phyloP scores from a whole-genome alignment of 2,888 invertebrate species.

The Timema cristinae region DNA sequence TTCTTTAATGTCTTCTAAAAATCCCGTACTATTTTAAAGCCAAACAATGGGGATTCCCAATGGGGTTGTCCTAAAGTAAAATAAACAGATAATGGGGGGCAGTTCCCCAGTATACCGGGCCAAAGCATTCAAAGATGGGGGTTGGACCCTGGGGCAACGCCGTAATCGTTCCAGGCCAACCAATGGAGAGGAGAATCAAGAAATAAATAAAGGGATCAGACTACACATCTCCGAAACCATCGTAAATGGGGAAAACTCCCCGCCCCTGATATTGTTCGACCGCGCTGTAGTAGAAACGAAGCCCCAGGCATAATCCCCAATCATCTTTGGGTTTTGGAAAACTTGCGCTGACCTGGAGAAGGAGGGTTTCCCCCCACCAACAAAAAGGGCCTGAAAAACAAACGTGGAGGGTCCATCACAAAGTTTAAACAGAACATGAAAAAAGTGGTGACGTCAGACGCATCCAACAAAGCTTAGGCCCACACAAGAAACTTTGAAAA shows the following conservation, averaged over 20 bases:
- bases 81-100: neutral
- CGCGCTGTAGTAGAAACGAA: neutral
- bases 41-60: neutral
- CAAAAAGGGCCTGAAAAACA: no score
- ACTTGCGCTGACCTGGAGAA: neutral
- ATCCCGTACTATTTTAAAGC: neutral
- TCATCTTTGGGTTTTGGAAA: neutral
- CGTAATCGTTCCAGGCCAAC: neutral
- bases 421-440: no score
- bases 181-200: neutral
- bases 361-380: no score
- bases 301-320: neutral
- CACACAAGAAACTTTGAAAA: no score
- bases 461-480: no score
- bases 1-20: no score
- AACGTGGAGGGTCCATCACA: no score
- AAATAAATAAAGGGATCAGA: no score
- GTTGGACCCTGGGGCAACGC: neutral
- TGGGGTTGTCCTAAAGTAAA: neutral
- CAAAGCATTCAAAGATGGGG: no score
- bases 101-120: neutral
- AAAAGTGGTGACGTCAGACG: no score
- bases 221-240: neutral
- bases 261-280: neutral
- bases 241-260: neutral